Conservation (phyloP, 2,797 vertebrate species). For the Esox masquinongy region DNA sequence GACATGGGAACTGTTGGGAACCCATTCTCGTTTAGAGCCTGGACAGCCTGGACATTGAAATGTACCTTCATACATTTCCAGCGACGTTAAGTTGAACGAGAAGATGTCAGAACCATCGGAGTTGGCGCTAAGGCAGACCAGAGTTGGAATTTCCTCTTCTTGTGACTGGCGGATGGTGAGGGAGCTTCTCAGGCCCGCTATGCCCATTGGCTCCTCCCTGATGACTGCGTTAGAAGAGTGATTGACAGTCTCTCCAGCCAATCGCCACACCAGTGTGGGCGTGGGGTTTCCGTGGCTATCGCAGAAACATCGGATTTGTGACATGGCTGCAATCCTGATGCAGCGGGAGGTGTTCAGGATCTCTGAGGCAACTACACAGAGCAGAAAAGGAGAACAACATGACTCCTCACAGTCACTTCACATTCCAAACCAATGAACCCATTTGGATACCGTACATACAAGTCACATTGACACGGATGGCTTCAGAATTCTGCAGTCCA, state of each 20-base stretch:
- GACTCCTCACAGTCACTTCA: no score
- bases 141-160: slow-evolving; percentile 32
- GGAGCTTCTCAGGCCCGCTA: slow-evolving; percentile 36
- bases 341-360: slow-evolving; percentile 65
- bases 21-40: neutral
- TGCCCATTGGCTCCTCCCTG: slow-evolving; percentile 38
- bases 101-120: slow-evolving; percentile 49
- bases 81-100: slow-evolving; percentile 50
- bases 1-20: neutral
- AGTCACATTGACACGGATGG: slow-evolving; percentile 43
- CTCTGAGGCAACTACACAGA: slow-evolving; percentile 60
- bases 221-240: slow-evolving; percentile 49
- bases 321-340: slow-evolving; percentile 34
- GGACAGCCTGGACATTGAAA: neutral
- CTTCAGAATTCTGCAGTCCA: slow-evolving; percentile 49
- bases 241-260: slow-evolving; percentile 55
- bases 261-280: slow-evolving; percentile 65
- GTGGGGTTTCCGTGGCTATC: slow-evolving; percentile 67
- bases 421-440: neutral
- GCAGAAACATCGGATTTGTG: slow-evolving; percentile 57
- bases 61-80: slow-evolving; percentile 17
- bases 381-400: neutral
- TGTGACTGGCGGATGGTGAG: slow-evolving; percentile 49
- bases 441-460: slow-evolving; percentile 46
- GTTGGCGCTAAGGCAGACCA: slow-evolving; percentile 65